Base-by-base conservation (phyloP, 1,140 invertebrate species). In the Heliconius hermathena region DNA sequence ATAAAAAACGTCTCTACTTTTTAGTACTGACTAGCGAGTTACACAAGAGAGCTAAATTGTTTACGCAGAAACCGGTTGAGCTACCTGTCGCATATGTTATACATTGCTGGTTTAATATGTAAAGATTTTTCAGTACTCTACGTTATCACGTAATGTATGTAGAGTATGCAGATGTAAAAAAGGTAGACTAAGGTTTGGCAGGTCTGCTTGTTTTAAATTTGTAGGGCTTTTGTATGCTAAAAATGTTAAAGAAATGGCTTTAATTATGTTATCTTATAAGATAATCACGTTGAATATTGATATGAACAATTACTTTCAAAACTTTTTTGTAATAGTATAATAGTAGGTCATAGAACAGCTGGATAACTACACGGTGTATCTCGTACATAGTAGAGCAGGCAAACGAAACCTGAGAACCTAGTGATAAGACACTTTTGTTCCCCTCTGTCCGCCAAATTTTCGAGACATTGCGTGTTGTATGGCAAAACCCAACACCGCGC, bases 21-120 rank as follows among this genome's bases (percentile, higher is more conserved):
- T 66, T 66, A 66, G 60, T 66, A 66, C 11, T 66, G 60, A 66
- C 60, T 66, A 66, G 60, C 60, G 60, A 66, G 60, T 79, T 79
- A 46, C 73, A 70, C 73, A 79, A 74, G 73, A 46, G 77, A 57
- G 41, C 74, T n/a, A 79, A 79, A 79, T 71, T 79, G 38, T 74
- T 79, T 79, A 79, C 78, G 52, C 73, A 60, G 60, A 33, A 79
- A 79, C 73, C 78, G 73, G 78, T 79, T 33, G 18, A 29, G 41
- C 78, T 79, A 74, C 78, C 78, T 79, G 78, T 79, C 74, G 78
- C 73, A 54, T 60, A 22, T 26, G 9, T 38, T 36, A 18, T 41
- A n/a, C 54, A 49, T 70, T 71, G 38, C 74, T 33, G 22, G 6
- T 46, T 41, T 76, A 29, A 41, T 70, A 76, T 75, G 60, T 38